Percentiles rank a stretch among this genome's conserved stretches.
phyloP scores from a whole-genome alignment of 2,888 invertebrate genomes.

The Chymomyza amoena region DNA sequence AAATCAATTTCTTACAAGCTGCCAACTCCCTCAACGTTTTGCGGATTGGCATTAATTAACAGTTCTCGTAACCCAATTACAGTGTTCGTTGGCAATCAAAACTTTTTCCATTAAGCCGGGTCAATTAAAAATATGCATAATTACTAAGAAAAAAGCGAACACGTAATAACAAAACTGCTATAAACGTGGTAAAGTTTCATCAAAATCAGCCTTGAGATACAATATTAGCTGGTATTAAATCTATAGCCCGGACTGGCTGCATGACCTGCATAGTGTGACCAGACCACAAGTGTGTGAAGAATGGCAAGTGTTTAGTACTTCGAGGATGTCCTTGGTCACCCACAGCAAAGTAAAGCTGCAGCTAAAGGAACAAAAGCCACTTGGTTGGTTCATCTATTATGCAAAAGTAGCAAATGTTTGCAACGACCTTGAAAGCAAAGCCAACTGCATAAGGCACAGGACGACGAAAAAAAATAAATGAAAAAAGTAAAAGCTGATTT shows the following conservation, averaged over 20 bases:
- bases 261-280: constrained; percentile 28
- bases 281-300: constrained; percentile 44
- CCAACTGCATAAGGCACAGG: constrained; percentile 19
- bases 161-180: neutral
- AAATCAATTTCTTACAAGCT: no score
- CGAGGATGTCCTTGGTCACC: constrained; percentile 12
- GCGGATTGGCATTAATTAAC: neutral
- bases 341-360: constrained; percentile 7
- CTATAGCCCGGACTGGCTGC: constrained; percentile 33
- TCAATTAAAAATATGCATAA: neutral
- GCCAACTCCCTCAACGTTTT: neutral
- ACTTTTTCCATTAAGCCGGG: neutral
- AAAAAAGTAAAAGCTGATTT: neutral
- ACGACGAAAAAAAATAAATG: no score
- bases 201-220: constrained; percentile 60
- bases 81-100: neutral
- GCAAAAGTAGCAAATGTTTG: constrained; percentile 38
- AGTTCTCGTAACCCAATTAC: neutral
- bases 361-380: constrained; percentile 35
- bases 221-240: neutral
- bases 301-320: constrained; percentile 40
- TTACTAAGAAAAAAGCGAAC: neutral
- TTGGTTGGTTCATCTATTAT: constrained; percentile 38
- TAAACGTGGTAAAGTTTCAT: neutral
- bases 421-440: constrained; percentile 43